A percentile compares a stretch with the other conserved stretches of the same genome.
These are phyloP conservation scores for Prostheceraeus crozeri DNA, from an alignment of 2,888 invertebrate species.

Conservation along the genomic window DNA sequence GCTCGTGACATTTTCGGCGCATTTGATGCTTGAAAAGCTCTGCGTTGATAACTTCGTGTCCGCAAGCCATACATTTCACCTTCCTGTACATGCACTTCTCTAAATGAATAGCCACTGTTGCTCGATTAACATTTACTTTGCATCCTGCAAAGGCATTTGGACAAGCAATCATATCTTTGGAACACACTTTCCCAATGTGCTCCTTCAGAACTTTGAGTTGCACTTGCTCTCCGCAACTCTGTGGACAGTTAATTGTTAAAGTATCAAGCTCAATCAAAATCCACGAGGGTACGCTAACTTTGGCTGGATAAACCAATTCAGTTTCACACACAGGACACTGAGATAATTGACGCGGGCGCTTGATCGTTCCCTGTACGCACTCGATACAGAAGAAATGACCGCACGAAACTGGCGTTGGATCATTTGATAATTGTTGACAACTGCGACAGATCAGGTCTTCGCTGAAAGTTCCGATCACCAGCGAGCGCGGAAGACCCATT, in stretches of 20 bases:
- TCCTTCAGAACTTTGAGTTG: neutral
- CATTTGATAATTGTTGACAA: too few relatives aligned
- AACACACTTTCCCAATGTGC: neutral
- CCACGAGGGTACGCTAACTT: neutral
- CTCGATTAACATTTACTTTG: neutral
- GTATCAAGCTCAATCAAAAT: neutral
- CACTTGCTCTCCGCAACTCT: too few relatives aligned
- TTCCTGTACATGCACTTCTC: neutral
- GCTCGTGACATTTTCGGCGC: neutral
- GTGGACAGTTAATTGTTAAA: neutral
- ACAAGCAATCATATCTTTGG: neutral
- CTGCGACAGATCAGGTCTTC: too few relatives aligned
- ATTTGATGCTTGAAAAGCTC: neutral
- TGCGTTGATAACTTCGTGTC: neutral
- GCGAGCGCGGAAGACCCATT: too few relatives aligned
- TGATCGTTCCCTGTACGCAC: neutral
- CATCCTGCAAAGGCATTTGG: neutral
- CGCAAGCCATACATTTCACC: neutral
- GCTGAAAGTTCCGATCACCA: too few relatives aligned
- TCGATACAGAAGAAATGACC: slow-evolving; percentile 2
- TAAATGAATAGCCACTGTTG: neutral
- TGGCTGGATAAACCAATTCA: too few relatives aligned
- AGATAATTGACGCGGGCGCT: neutral
- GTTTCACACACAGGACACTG: neutral
- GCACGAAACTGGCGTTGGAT: too few relatives aligned